Base-by-base conservation (phyloP, 2,888 invertebrate genomes). In the Syrista parreyssii region DNA sequence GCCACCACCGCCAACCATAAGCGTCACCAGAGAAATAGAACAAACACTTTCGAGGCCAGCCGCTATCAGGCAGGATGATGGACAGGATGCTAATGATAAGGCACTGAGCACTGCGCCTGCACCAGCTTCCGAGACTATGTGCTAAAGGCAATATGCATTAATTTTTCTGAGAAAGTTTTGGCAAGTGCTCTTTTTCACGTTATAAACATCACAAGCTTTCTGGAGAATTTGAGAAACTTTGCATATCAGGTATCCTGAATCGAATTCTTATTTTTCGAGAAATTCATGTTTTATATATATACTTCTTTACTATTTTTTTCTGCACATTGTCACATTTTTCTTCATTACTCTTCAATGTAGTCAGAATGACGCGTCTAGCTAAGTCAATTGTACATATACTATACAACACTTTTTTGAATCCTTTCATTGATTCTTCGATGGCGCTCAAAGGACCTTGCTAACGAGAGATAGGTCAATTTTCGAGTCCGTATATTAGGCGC, bases 101-200 rank as follows among this genome's bases (percentile, higher is more conserved):
- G 86, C 83, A 77, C 82, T 88, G 76, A 86, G 83, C 75, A 87
- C 82, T 31, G 88, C 88, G 33, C 89, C 91, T 30, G 89, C 91
- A 1, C 91, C 91, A 1, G 91, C 91, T 55, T 91, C 91, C 3
- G 91, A 91, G 81, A 91, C 91, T 12, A 91, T 91, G 91, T 91
- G 91, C 81, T 91, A 80, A 82, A 55, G 6, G 23, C 9, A 23
- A 23, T 55, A 23, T 55, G 55, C 55, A 15, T 9, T 9, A 2
- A 23, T 55, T 55, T 6, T 55, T 6, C 23, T 9, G 15, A 2
- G 23, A 40, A 15, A 23, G 0, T 23, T 15, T 55, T 23, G 15
- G 23, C 55, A 55, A 15, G 15, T 40, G 4, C 15, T 15, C 6
- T 55, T 36, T 55, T 23, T 55, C 23, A 9, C 55, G 6, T 23